Percentiles rank a stretch among this genome's conserved stretches.
Conservation (phyloP, 1,140 invertebrate genomes). For the Elymnias hypermnestra region DNA sequence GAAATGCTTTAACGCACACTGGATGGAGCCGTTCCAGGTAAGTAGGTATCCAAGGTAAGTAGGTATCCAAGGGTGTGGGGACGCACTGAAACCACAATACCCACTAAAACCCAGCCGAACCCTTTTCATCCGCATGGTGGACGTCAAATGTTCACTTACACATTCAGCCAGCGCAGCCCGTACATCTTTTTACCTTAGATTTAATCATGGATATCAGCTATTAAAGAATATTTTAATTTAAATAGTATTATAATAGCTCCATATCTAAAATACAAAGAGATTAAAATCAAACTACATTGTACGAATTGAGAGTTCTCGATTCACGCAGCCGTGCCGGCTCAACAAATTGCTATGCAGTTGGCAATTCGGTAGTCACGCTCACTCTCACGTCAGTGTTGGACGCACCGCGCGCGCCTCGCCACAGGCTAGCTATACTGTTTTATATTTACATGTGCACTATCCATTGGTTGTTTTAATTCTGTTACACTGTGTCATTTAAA, state of each 20-base stretch:
- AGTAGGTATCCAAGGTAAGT: too few species aligned
- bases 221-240: too few species aligned
- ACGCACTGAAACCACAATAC: too few species aligned
- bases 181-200: too few species aligned
- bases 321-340: constrained; percentile 6
- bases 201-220: too few species aligned
- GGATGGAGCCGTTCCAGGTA: too few species aligned
- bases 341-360: constrained; percentile 30
- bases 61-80: too few species aligned
- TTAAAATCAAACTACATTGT: neutral
- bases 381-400: constrained; percentile 31
- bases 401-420: constrained; percentile 27
- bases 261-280: neutral
- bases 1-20: too few species aligned
- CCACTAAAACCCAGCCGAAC: too few species aligned
- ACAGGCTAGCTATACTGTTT: constrained; percentile 12
- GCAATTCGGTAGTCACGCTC: constrained; percentile 15
- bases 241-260: neutral
- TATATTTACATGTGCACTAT: constrained; percentile 26
- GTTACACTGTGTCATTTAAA: constrained; percentile 23
- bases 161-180: too few species aligned
- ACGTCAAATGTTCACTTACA: too few species aligned
- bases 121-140: too few species aligned
- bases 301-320: constrained; percentile 1
- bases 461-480: constrained; percentile 15